phyloP scores from a whole-genome alignment of 92 coral and sea anemone species.

The Porites rus region DNA sequence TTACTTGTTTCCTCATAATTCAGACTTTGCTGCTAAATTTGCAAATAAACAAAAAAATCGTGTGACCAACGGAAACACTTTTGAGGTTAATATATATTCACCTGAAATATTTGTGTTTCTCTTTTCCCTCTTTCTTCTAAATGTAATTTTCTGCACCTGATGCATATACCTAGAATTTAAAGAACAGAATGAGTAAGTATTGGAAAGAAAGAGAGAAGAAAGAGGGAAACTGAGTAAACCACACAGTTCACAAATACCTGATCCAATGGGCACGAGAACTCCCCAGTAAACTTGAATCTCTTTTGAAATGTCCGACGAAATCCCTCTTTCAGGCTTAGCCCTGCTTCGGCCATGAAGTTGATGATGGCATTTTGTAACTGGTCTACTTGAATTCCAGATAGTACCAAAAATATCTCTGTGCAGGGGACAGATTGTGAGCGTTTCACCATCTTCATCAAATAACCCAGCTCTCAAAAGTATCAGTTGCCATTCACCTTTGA shows the following conservation, averaged over 20 bases:
- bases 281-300: too few relatives aligned
- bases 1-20: too few relatives aligned
- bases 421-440: neutral
- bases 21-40: too few relatives aligned
- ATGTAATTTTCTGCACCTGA: neutral
- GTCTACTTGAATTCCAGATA: neutral
- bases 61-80: too few relatives aligned
- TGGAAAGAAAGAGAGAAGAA: neutral
- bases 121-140: neutral
- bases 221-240: neutral
- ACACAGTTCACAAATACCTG: neutral
- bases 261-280: neutral
- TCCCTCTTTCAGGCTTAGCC: neutral
- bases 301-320: neutral
- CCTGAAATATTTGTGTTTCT: neutral
- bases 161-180: neutral
- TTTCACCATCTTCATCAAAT: neutral
- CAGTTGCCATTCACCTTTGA: neutral
- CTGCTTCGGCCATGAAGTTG: neutral
- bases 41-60: too few relatives aligned
- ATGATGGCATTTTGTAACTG: neutral
- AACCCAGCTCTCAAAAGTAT: neutral
- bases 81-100: neutral
- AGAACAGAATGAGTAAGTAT: too few relatives aligned
- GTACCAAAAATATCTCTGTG: neutral